These are phyloP conservation scores for Peromyscus aztecus DNA, from an alignment of 2,797 vertebrate genomes.

Conservation along the genomic window DNA sequence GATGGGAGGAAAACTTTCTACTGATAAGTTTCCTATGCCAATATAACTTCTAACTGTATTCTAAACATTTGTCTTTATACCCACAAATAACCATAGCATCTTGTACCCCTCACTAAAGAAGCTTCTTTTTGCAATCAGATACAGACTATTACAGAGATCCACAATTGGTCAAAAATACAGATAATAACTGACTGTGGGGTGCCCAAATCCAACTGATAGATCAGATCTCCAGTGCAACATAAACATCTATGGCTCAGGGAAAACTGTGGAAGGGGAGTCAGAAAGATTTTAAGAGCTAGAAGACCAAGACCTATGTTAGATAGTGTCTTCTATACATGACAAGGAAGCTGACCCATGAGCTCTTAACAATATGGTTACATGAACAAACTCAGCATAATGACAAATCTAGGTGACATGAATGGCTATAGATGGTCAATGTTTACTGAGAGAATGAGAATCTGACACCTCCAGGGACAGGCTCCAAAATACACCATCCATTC, in stretches of 20 bases:
- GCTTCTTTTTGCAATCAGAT: not conserved
- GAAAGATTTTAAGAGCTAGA: not conserved
- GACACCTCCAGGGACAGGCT: not conserved
- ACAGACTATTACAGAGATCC: not conserved
- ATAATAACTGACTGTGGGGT: not conserved
- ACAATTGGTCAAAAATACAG: not conserved
- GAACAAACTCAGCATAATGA: not conserved
- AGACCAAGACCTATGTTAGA: not conserved
- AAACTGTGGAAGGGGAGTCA: not conserved
- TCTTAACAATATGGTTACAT: not conserved
- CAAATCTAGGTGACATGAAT: not conserved
- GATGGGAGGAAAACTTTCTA: not conserved
- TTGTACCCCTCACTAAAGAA: not conserved
- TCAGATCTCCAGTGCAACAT: not conserved
- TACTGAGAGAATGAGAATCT: not conserved
- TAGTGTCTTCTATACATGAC: not conserved
- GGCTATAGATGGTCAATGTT: not conserved
- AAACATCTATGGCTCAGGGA: not conserved
- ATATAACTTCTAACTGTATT: not conserved
- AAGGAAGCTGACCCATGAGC: not conserved
- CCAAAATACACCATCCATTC: not conserved
- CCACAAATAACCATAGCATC: not conserved
- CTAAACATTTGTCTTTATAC: not conserved
- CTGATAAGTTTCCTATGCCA: not conserved
- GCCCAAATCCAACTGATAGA: not conserved